Percentiles rank a stretch among this genome's conserved stretches.
Conservation (phyloP, 2,888 invertebrate species). For the Philereme transversata region DNA sequence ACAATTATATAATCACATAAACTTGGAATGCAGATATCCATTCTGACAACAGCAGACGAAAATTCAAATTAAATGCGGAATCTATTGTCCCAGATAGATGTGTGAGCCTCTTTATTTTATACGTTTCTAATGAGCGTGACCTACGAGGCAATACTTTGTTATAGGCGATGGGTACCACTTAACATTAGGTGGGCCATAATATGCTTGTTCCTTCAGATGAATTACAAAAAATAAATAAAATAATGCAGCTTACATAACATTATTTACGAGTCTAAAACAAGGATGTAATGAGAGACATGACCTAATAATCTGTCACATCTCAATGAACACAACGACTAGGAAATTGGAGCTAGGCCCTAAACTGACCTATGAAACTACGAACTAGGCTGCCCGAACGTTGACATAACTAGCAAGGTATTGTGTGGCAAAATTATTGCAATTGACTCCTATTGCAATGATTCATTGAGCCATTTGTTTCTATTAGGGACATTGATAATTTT, state of each 20-base stretch:
- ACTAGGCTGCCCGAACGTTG: constrained; percentile 8
- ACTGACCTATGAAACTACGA: constrained; percentile 23
- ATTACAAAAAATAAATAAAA: too few species aligned
- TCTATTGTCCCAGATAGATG: too few species aligned
- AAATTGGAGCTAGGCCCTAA: constrained; percentile 12
- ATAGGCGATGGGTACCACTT: too few species aligned
- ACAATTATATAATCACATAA: constrained; percentile 13
- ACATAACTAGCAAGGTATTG: constrained; percentile 3
- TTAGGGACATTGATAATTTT: neutral
- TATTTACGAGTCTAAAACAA: too few species aligned
- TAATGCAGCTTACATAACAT: too few species aligned
- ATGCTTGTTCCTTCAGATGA: too few species aligned
- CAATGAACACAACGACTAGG: constrained; percentile 25
- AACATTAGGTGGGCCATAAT: too few species aligned
- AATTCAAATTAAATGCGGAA: too few species aligned
- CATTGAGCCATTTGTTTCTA: constrained; percentile 6
- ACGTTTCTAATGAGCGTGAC: too few species aligned
- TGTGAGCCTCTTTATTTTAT: too few species aligned
- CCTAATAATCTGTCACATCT: constrained; percentile 19
- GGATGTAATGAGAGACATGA: neutral
- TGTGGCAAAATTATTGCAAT: constrained; percentile 5
- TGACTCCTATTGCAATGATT: constrained; percentile 14
- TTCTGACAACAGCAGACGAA: neutral
- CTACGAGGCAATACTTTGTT: too few species aligned
- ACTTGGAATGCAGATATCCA: constrained; percentile 8